Evolutionary conservation across 1,140 invertebrate species (phyloP), one percentile per base, ranked within the genome.

Genomic region (Pogonomyrmex californicus): DNA sequence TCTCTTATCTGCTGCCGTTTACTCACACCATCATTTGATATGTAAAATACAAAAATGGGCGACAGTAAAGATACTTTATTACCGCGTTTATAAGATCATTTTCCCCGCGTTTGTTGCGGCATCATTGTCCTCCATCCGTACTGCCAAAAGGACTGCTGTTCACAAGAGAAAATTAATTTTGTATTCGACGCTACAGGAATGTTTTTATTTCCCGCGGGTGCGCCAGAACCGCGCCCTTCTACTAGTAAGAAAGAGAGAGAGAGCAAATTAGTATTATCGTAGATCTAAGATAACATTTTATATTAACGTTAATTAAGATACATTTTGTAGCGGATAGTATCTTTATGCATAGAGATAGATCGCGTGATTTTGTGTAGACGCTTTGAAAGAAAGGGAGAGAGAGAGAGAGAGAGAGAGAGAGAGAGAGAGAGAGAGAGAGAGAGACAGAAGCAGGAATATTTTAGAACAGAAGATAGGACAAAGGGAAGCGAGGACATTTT

Each of bases 261-360:
- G 62, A 79, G 56, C 56, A 88, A 86, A 87, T 73, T 76, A 86
- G 71, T 89, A 87, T 83, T 86, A 79, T 81, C 49, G 38, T 91
- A 89, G 62, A 51, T 63, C 17, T 91, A 87, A 92, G 89, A 79
- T 83, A 91, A 91, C 88, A 86, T 93, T 93, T 93, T 93, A 86
- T 93, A 93, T 93, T 91, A 87, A 90, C 63, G 75, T 85, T 90
- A 87, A 89, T 88, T 92, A 90, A 92, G 85, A 77, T 90, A 85
- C 75, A 90, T 91, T 92, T 91, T 82, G 86, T 93, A 94, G 88
- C 70, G 90, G 65, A 85, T 93, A 91, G 86, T 87, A 51, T 87
- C 51, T 85, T 85, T 68, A 81, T 51, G 47, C 30, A 79, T 86
- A 79, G 86, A 41, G 12, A 75, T 38, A 30, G 68, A 87, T 81